Evolutionary conservation across 2,888 invertebrate genomes (phyloP), one percentile per base, ranked within the genome.

Genomic region (Eremobia ochroleuca): DNA sequence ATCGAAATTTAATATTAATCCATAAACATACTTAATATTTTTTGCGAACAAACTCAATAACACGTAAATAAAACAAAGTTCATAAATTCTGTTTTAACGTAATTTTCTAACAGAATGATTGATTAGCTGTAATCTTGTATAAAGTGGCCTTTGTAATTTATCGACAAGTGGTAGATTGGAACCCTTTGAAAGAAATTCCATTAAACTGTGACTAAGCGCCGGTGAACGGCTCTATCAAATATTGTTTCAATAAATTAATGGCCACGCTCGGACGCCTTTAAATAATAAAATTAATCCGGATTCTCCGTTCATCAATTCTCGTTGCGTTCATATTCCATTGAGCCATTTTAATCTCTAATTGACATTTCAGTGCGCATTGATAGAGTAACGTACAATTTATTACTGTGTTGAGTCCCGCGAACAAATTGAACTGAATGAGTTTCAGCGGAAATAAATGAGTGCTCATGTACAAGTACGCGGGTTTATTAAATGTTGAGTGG

Each of bases 301-400:
- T 90, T 90, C 88, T 90, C 80, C 86, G 88, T 90, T 90, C 91
- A 93, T 94, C 92, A 93, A 93, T 94, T 92, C 89, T 87, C 86
- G 90, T 92, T 91, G 84, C 87, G 82, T 91, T 91, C 88, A 91
- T 93, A 94, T 93, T 92, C 90, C 91, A 92, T 91, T 89, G 86
- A 90, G 89, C 88, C 85, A 86, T 92, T 95, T 94, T 92, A 94
- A 94, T 93, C 91, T 91, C 91, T 93, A 94, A 94, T 94, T 94
- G 93, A 93, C 92, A 92, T 93, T 94, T 93, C 91, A 92, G 87
- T 90, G 89, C 87, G 85, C 89, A 88, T 88, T 91, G 92, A 91
- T 90, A 91, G 90, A 93, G 91, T 92, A 83, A 79, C 90, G 86
- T 85, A 86, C 85, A 91, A 92, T 93, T 92, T 92, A 93, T 92